Base-by-base conservation (phyloP, 2,113 vertebrate genomes). In the Pantherophis guttatus region DNA sequence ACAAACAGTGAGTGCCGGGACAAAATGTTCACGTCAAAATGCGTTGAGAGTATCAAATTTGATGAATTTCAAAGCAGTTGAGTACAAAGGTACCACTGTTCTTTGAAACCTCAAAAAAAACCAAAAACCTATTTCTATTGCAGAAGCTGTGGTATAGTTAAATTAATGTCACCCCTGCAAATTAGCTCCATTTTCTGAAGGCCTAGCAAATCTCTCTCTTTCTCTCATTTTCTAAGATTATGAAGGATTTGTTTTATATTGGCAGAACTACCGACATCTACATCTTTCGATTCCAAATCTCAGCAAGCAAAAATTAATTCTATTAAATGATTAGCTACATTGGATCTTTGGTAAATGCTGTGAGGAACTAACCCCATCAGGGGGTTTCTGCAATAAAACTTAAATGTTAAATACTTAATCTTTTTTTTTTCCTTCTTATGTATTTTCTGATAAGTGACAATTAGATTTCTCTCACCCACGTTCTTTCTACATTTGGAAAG, bases 261-360 rank as follows among this genome's bases (percentile, higher is more conserved):
- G 95, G 95, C 94, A 95, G 94, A 94, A 65, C 94, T 97, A 96
- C 97, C 97, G 95, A 91, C 94, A 96, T 97, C 97, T 96, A 95
- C 92, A 93, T 94, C 94, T 29, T 86, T 58, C 93, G 89, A 94
- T 93, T 92, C 90, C 0, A 0, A 93, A 93, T 93, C 91, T 93
- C 95, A 92, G 89, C 93, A 92, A 81, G 96, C 55, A 93, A 95
- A 90, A 95, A 55, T 1, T 70, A 93, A 93, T 87, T 86, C 94
- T 54, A 89, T 92, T 95, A 93, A 94, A 91, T 70, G 87, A 95
- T 96, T 92, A 95, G 94, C 91, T 92, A 52, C 88, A 93, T 65
- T 50, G 48, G 97, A 85, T 93, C 70, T 65, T 65, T 91, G 1
- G 89, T 94, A 44, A 39, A 81, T 91, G 91, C 81, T 88, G 85